Evolutionary conservation across 2,888 invertebrate genomes (phyloP).

Genomic region (Torymus texanus): DNA sequence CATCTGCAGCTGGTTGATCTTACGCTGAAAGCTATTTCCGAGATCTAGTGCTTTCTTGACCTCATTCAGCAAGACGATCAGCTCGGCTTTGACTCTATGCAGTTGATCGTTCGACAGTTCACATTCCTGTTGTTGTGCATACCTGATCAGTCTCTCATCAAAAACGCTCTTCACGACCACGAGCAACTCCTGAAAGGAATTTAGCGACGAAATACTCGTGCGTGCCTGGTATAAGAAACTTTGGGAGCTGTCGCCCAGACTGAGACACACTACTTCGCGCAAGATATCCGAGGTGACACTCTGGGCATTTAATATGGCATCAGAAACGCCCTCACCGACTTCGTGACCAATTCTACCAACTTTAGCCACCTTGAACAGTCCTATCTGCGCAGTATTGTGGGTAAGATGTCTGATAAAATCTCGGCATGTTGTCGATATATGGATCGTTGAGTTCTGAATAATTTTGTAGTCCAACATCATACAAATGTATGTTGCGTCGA

Average conservation of each 20-base stretch:
- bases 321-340: not conserved
- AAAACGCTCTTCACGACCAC: not conserved
- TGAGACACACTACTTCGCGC: not conserved
- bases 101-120: not conserved
- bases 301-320: not conserved
- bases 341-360: conserved; percentile 1
- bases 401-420: conserved; percentile 5
- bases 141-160: not conserved
- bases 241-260: conserved; percentile 10
- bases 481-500: not conserved
- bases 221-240: not conserved
- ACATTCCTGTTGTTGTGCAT: no score
- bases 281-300: not conserved
- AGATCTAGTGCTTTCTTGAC: not conserved
- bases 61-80: no score
- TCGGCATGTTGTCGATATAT: not conserved
- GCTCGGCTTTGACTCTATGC: no score
- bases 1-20: no score
- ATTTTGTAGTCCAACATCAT: not conserved
- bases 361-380: conserved; percentile 17
- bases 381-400: conserved; percentile 12
- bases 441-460: not conserved
- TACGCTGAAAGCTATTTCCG: no score
- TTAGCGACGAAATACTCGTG: not conserved
- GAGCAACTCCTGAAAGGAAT: not conserved